Conservation (phyloP, 2,113 vertebrate genomes). For the Malaclemys terrapin region DNA sequence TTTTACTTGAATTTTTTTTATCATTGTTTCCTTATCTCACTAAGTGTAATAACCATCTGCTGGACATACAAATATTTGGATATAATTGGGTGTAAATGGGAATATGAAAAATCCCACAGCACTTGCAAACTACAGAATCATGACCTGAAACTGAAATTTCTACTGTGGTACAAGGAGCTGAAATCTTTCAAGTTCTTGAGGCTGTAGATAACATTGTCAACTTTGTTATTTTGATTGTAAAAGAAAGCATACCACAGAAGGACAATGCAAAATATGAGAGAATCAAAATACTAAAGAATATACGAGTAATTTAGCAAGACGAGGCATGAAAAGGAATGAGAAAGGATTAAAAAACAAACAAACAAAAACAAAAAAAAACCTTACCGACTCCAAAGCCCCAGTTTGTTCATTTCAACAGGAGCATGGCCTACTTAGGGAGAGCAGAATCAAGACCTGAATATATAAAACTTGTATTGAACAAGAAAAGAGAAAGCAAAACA, state of each 20-base stretch:
- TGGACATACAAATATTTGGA: neutral
- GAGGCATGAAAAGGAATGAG: neutral
- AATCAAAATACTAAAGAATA: neutral
- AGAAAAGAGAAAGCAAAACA: neutral
- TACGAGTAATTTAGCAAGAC: neutral
- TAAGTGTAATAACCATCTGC: neutral
- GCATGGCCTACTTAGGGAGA: neutral
- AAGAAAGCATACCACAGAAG: neutral
- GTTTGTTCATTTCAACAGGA: neutral
- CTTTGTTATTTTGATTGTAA: neutral
- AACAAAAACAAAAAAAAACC: too few species aligned
- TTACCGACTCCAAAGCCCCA: neutral
- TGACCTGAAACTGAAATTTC: neutral
- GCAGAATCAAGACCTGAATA: neutral
- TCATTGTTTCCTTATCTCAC: neutral
- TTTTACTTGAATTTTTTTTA: neutral
- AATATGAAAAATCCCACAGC: neutral
- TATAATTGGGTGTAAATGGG: neutral
- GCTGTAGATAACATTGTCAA: neutral
- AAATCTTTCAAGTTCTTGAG: neutral
- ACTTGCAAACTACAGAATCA: neutral
- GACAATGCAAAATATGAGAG: neutral
- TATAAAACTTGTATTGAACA: neutral
- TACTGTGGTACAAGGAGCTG: neutral
- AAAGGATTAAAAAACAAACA: neutral